These are phyloP conservation scores for Dendrocincla tyrannina DNA, from an alignment of 2,797 vertebrate genomes.

Conservation along the genomic window DNA sequence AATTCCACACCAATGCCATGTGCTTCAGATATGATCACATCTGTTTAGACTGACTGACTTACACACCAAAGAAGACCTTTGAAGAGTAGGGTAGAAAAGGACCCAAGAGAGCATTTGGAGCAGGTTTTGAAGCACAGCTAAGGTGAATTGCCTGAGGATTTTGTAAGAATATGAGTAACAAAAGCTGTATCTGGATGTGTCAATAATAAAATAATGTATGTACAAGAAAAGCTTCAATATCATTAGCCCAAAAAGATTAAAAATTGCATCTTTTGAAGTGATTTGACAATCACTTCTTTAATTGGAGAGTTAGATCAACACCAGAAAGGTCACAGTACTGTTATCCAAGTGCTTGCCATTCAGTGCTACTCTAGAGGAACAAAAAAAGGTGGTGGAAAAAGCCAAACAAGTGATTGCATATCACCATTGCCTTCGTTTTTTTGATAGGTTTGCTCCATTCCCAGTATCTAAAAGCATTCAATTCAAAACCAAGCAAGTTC, in stretches of 20 bases:
- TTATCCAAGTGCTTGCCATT: background rate
- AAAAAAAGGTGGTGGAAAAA: background rate
- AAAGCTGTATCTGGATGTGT: background rate
- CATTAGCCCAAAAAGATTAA: background rate
- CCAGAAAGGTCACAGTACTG: background rate
- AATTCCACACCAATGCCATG: background rate
- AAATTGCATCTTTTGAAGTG: background rate
- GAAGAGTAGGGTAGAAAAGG: background rate
- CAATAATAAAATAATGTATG: background rate
- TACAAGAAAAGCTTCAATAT: background rate
- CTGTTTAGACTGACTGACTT: background rate
- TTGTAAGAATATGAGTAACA: background rate
- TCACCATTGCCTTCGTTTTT: background rate
- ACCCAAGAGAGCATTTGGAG: background rate
- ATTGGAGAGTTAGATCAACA: background rate
- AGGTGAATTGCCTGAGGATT: background rate
- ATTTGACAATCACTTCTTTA: background rate
- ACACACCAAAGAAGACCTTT: background rate
- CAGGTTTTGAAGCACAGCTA: background rate
- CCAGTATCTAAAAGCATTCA: background rate
- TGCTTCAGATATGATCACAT: background rate
- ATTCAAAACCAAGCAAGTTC: background rate
- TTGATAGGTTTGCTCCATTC: background rate
- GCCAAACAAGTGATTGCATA: background rate
- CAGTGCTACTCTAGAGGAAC: background rate